Evolutionary conservation across 2,888 invertebrate genomes (phyloP), one percentile per base, ranked within the genome.

Genomic region (Stictocephala bisonia): DNA sequence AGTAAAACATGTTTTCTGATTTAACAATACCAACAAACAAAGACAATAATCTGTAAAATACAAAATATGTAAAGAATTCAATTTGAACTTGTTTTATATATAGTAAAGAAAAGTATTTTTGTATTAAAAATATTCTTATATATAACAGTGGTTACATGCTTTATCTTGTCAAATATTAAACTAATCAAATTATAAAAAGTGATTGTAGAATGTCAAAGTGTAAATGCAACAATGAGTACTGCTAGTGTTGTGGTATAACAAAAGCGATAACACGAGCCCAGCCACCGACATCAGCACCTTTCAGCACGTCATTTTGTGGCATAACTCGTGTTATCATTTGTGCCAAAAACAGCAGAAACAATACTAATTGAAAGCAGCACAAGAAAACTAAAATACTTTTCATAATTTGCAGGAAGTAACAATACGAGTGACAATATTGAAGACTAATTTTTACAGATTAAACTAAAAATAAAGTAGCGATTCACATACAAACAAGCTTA

Each of bases 341-440:
- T 6, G 64, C 44, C 64, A 64, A 64, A 27, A 22, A 64, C 60
- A 64, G 44, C 41, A 44, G 27, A 22, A 41, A 44, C 64, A 64
- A 44, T 41, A 64, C 64, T 44, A 18, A 44, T 27, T 64, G 44
- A 7, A 15, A 3, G 26, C 3, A 44, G 64, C 64, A 64, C 64
- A 64, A 64, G 64, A 64, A 64, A 64, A 44, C 64, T 24, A 31
- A 24, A 56, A 56, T 64, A 44, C 41, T 41, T 41, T 41, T 44
- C 41, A 60, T 22, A n/a, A 40, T 53, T 53, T 29, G 4, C n/a
- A 35, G 44, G 44, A 44, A 44, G 44, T n/a, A 44, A 6, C 40
- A 40, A 60, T 27, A 26, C 64, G 64, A 64, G 64, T 44, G 64
- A 64, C 64, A 64, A 64, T 64, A 44, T 41, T 44, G 9, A 6